Evolutionary conservation across 2,797 vertebrate genomes (phyloP), one percentile per base, ranked within the genome.

Genomic region (Anguilla pacifica): DNA sequence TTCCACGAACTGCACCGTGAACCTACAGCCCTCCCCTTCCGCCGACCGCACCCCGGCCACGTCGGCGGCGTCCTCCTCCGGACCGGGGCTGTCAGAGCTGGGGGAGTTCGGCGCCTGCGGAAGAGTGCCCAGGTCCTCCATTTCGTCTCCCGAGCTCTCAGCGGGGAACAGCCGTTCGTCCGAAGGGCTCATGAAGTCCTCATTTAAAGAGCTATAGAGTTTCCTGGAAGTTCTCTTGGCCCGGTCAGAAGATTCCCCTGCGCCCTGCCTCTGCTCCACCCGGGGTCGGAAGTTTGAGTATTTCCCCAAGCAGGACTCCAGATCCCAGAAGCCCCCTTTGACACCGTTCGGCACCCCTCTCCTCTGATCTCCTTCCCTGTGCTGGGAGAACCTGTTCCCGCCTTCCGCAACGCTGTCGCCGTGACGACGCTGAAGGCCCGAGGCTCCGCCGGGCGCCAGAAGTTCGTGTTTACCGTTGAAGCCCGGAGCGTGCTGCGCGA

Each of bases 71-170:
- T 39, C 85, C 28, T 94, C 95, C 0, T 94, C 94, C 0, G 94
- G 93, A 85, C 91, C 93, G 0, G 94, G 93, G 89, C 92, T 94
- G 85, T 94, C 94, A 0, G 92, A 89, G 35, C 94, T 94, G 19
- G 94, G 93, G 0, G 94, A 95, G 90, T 93, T 94, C 83, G 92
- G 88, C 1, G 94, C 89, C 82, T 91, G 93, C 49, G 95, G 92
- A 57, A 94, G 92, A 82, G 91, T 92, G 43, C 90, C 94, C 90
- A 92, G 93, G 0, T 92, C 85, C 85, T 87, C 61, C 59, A 72
- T 93, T 31, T 92, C 93, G 0, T 94, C 93, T 79, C 92, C 87
- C 0, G 93, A 95, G 88, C 94, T 93, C 25, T 86, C 91, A 0
- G 92, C 86, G 0, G 93, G 92, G 25, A 94, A 93, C 86, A 93